phyloP scores from a whole-genome alignment of 2,113 vertebrate genomes.

The Ptyas mucosa region DNA sequence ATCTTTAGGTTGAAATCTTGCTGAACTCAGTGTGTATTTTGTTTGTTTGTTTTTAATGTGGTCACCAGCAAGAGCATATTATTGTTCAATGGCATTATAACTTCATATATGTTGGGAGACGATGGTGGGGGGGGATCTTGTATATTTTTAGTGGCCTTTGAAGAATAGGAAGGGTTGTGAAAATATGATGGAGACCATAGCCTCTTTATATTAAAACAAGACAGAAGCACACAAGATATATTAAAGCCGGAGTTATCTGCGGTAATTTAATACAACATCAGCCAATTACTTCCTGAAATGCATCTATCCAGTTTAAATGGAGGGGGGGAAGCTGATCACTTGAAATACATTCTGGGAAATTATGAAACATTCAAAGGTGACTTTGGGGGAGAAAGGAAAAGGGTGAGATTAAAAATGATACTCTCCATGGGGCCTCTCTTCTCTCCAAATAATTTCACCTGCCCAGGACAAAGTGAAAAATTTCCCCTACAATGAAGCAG shows the following conservation, averaged over 20 bases:
- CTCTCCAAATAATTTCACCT: slow-evolving; percentile 15
- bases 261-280: slow-evolving; percentile 32
- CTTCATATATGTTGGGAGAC: not conserved
- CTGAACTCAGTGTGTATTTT: not conserved
- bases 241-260: slow-evolving; percentile 19
- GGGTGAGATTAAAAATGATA: not conserved
- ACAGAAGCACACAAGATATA: not conserved
- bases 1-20: not conserved
- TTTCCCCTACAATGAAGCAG: not conserved
- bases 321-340: not conserved
- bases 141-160: not conserved
- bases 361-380: not conserved
- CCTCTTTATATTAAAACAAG: not conserved
- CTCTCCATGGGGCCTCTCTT: not conserved
- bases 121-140: not conserved
- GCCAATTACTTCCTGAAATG: not conserved
- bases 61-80: not conserved
- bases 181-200: not conserved
- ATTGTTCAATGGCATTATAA: not conserved
- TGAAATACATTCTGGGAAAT: slow-evolving; percentile 18
- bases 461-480: slow-evolving; percentile 22
- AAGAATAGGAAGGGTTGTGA: not conserved
- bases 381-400: not conserved
- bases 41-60: not conserved
- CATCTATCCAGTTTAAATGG: not conserved